Conservation (phyloP, 1,140 invertebrate genomes). For the Marisa cornuarietis region DNA sequence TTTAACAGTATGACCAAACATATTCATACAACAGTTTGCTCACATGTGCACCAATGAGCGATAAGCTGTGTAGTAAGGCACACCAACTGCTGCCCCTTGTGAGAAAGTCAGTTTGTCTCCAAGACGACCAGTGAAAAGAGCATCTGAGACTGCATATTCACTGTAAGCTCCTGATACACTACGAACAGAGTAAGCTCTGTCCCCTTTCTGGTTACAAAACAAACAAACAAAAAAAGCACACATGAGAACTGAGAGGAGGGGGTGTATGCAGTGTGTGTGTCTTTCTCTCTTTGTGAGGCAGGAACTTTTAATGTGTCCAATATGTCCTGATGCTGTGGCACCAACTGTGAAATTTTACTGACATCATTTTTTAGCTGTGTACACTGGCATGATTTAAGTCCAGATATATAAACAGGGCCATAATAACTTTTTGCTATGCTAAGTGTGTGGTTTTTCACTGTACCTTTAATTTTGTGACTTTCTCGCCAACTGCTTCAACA, state of each 20-base stretch:
- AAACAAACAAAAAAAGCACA: background rate
- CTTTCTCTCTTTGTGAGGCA: too few relatives aligned
- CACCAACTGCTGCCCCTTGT: conserved; percentile 71
- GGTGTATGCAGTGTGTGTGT: too few relatives aligned
- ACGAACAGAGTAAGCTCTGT: conserved; percentile 67
- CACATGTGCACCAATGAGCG: conserved; percentile 69
- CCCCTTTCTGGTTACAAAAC: conserved; percentile 65
- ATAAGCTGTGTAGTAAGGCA: conserved; percentile 73
- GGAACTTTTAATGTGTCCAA: too few relatives aligned
- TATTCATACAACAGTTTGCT: conserved; percentile 13
- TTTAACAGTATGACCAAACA: conserved; percentile 1
- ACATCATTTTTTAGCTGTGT: too few relatives aligned
- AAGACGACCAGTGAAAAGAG: conserved; percentile 54
- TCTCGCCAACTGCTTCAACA: conserved; percentile 66
- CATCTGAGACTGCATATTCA: conserved; percentile 66
- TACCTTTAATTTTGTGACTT: conserved; percentile 68
- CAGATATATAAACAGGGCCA: background rate
- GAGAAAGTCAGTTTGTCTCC: conserved; percentile 64
- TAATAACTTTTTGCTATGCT: background rate
- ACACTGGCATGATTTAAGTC: background rate
- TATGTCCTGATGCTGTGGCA: too few relatives aligned
- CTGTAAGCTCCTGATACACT: conserved; percentile 68
- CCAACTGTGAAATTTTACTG: too few relatives aligned
- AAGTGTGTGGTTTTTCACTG: conserved; percentile 12
- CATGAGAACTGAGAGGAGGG: background rate